These are phyloP conservation scores for Brachyptera putata DNA, from an alignment of 2,888 invertebrate species.

Conservation along the genomic window DNA sequence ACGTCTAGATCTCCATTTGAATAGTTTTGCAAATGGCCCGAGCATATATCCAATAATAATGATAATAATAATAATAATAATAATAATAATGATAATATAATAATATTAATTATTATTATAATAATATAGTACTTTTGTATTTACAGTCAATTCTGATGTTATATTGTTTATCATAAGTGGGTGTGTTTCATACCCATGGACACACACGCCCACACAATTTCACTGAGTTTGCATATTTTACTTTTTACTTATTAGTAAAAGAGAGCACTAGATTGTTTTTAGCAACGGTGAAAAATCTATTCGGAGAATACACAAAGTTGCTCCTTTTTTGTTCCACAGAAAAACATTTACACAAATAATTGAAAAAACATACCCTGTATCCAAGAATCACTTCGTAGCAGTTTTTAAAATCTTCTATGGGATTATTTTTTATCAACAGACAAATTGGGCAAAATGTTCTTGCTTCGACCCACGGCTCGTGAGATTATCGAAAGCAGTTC, in stretches of 20 bases:
- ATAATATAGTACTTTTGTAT: no score
- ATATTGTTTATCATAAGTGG: slow-evolving; percentile 28
- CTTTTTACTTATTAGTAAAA: slow-evolving; percentile 24
- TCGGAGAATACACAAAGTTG: slow-evolving; percentile 31
- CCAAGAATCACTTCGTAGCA: slow-evolving; percentile 65
- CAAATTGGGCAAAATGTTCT: slow-evolving; percentile 30
- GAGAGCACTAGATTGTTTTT: slow-evolving; percentile 32
- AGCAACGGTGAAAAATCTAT: slow-evolving; percentile 34
- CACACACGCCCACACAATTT: no score
- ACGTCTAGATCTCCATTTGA: not conserved
- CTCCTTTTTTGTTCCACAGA: slow-evolving; percentile 33
- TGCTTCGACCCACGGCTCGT: slow-evolving; percentile 18
- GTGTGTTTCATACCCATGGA: no score
- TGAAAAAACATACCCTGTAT: slow-evolving; percentile 93
- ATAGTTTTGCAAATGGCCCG: no score
- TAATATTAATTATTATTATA: no score
- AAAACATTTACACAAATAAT: slow-evolving; percentile 63
- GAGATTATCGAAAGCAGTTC: slow-evolving; percentile 32
- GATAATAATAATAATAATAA: no score
- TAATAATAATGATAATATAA: no score
- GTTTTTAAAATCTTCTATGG: slow-evolving; percentile 32
- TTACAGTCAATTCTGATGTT: slow-evolving; percentile 4
- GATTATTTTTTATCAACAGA: slow-evolving; percentile 29
- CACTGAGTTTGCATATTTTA: slow-evolving; percentile 23
- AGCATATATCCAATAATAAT: not conserved